Evolutionary conservation across 2,797 vertebrate species (phyloP), one percentile per base, ranked within the genome.

Genomic region (Labeo calbasu): DNA sequence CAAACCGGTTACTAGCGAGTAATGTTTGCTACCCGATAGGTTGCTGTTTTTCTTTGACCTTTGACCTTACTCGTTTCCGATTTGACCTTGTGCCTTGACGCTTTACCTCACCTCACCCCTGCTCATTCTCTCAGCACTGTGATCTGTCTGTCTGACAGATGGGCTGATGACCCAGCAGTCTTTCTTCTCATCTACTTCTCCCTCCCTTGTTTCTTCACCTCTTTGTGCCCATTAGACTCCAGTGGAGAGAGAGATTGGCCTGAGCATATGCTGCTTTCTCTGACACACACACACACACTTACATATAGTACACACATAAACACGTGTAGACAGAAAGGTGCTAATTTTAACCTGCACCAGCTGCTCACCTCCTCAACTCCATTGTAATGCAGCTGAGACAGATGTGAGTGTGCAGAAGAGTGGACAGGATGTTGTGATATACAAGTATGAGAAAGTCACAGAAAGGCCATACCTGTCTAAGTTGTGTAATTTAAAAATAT

Each of bases 191-290:
- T 71, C 50, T 40, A 59, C 9, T 55, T 63, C 85, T 69, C 80
- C 51, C 71, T 86, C 81, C 82, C 83, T 68, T 65, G 43, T 83
- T 84, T 79, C 79, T 86, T 85, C 85, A 87, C 84, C 89, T 86
- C 77, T 72, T 83, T 75, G 84, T 87, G 79, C 46, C 82, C 83
- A 84, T 85, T 85, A 86, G 81, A 81, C 85, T 89, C 87, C 87
- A 87, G 72, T 75, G 50, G 86, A 91, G 86, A 91, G 83, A 84
- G 86, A 81, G 69, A 89, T 70, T 90, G 84, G 88, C 86, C 85
- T 84, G 88, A 90, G 87, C 92, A 92, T 93, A 92, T 93, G 91
- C 88, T 92, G 85, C 85, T 91, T 90, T 50, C 69, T 36, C 65
- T 36, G 76, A 48, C 48, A 6, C 25, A 57, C 11, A 76, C 57